phyloP scores from a whole-genome alignment of 2,888 invertebrate genomes.

The Ophonus ardosiacus region DNA sequence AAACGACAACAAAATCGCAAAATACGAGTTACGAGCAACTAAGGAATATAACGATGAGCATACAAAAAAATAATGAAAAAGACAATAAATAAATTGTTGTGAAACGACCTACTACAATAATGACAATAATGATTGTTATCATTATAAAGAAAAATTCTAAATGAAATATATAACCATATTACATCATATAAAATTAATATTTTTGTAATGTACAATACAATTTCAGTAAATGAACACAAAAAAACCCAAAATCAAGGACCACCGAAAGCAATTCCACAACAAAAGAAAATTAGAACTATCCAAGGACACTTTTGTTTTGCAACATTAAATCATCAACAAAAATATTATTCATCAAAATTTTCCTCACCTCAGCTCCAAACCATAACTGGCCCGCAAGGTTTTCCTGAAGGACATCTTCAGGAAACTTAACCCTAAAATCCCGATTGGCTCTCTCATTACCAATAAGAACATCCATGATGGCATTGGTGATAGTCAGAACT shows the following conservation, averaged over 20 bases:
- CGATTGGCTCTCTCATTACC: slow-evolving; percentile 91
- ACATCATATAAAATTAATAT: too few species aligned
- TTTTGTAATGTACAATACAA: too few species aligned
- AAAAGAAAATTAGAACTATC: background rate
- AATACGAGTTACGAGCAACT: too few species aligned
- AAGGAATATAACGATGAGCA: too few species aligned
- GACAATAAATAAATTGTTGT: too few species aligned
- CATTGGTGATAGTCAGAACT: slow-evolving; percentile 94
- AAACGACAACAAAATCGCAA: too few species aligned
- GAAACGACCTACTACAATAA: too few species aligned
- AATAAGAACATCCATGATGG: slow-evolving; percentile 96
- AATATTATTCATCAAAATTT: background rate
- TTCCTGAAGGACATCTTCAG: slow-evolving; percentile 98
- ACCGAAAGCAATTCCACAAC: background rate
- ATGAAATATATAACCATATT: too few species aligned
- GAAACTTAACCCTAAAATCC: slow-evolving; percentile 98
- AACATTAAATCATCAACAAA: background rate
- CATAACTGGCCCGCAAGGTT: slow-evolving; percentile 98
- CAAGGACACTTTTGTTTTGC: slow-evolving; percentile 22
- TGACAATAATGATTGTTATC: too few species aligned
- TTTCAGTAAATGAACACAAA: background rate
- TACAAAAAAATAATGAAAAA: too few species aligned
- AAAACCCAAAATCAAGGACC: slow-evolving; percentile 3
- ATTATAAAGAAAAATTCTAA: too few species aligned
- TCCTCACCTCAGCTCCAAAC: slow-evolving; percentile 96